phyloP scores from a whole-genome alignment of 2,888 invertebrate species.

The Abrostola triplasia region DNA sequence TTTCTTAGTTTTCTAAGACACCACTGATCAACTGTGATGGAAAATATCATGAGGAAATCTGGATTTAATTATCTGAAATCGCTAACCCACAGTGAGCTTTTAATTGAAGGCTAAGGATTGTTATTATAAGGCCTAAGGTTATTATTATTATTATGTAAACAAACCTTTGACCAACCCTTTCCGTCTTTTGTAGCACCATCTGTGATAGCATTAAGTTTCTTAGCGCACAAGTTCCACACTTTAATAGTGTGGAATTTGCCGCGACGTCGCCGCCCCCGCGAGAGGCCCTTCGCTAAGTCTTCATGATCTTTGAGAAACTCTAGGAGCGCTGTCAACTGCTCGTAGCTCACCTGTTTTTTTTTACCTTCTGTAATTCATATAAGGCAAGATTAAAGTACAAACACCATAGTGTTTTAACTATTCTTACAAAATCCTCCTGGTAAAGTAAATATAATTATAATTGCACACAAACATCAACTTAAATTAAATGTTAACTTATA shows the following conservation, averaged over 20 bases:
- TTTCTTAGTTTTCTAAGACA: too few species aligned
- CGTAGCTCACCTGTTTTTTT: constrained; percentile 65
- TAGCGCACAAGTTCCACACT: constrained; percentile 73
- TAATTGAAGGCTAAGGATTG: too few species aligned
- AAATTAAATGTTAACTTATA: too few species aligned
- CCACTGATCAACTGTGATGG: too few species aligned
- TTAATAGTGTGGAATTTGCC: constrained; percentile 70
- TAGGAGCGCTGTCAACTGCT: constrained; percentile 68
- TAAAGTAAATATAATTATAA: background rate
- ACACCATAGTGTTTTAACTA: background rate
- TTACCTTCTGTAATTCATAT: constrained; percentile 57
- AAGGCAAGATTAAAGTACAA: background rate
- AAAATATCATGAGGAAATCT: too few species aligned
- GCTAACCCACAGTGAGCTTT: too few species aligned
- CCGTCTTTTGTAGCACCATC: constrained; percentile 71
- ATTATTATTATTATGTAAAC: too few species aligned
- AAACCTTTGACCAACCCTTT: constrained; percentile 79
- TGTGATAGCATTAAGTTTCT: constrained; percentile 64
- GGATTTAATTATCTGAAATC: too few species aligned
- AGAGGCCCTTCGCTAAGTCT: constrained; percentile 68
- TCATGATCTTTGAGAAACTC: constrained; percentile 72
- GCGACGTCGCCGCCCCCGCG: constrained; percentile 65
- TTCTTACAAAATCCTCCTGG: too few species aligned
- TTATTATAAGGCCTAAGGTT: too few species aligned
- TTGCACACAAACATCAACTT: too few species aligned